Evolutionary conservation across 2,797 vertebrate genomes (phyloP).

Genomic region (Gallinago solitaria): DNA sequence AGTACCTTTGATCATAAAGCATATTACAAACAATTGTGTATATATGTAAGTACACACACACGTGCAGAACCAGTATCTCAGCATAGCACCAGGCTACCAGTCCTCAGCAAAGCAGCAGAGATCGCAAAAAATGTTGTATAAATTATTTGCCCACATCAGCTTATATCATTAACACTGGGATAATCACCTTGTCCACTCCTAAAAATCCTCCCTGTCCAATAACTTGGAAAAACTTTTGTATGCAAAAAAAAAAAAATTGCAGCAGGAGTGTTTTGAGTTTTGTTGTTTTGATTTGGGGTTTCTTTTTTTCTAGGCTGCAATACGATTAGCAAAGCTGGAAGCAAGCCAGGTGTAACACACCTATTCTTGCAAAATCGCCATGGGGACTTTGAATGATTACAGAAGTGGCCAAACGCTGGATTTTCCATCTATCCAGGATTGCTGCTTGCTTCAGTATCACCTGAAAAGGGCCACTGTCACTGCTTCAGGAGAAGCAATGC

Average conservation of each 20-base stretch:
- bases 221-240: neutral
- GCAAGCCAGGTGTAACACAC: neutral
- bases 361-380: neutral
- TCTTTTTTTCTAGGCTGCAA: neutral
- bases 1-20: slow-evolving; percentile 29
- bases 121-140: neutral
- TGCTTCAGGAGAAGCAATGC: neutral
- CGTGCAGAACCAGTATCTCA: neutral
- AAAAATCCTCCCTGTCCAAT: neutral
- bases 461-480: fast-evolving
- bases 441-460: neutral
- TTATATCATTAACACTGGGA: neutral
- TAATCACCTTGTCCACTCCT: neutral
- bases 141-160: neutral
- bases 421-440: neutral
- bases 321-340: neutral
- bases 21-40: neutral
- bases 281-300: neutral
- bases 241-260: neutral
- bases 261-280: neutral
- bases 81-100: neutral
- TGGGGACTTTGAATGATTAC: neutral
- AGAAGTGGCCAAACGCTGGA: neutral
- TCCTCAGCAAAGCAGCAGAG: neutral
- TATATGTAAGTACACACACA: neutral